Evolutionary conservation across 1,140 invertebrate species (phyloP), one percentile per base, ranked within the genome.

Genomic region (Microplitis mediator): DNA sequence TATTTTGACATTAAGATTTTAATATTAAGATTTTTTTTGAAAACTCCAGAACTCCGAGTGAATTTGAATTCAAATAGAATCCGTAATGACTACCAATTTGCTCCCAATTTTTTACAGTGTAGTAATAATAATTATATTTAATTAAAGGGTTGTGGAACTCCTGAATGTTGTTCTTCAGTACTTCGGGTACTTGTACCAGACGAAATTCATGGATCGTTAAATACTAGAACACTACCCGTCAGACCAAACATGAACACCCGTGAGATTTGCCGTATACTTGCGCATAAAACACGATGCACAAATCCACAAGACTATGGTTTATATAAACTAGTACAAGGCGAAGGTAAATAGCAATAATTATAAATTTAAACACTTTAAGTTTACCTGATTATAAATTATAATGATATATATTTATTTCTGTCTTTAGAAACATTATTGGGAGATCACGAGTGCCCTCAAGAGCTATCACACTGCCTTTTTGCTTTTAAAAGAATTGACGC

Each of bases 271-370:
- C 92, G 95, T 60, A 95, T 97, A 76, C 94, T 98, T 73, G 96
- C 96, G 0, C 95, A 97, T 81, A 96, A 97, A 83, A 93, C 96
- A 69, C 90, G 93, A 78, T 95, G 98, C 52, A 98, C 96, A 9
- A 98, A 98, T 88, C 95, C 96, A 34, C 96, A 98, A 84, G 97
- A 98, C 85, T 98, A 98, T 85, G 95, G 94, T 31, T 90, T 98
- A n/a, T 98, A 95, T 83, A 94, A 95, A 78, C 87, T 98, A 36
- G 92, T 95, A 31, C 93, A 96, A 80, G 95, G 95, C 76, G 93
- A 97, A 91, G 94, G 94, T 95, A 67, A 75, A 32, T 31, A 62
- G 9, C n/a, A 52, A 71, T 13, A 39, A 67, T 39, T 74, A 75
- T 65, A 61, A 67, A 54, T 64, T 16, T 71, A 51, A 70, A 64